phyloP scores from a whole-genome alignment of 2,888 invertebrate species.

The Orthosia gothica region DNA sequence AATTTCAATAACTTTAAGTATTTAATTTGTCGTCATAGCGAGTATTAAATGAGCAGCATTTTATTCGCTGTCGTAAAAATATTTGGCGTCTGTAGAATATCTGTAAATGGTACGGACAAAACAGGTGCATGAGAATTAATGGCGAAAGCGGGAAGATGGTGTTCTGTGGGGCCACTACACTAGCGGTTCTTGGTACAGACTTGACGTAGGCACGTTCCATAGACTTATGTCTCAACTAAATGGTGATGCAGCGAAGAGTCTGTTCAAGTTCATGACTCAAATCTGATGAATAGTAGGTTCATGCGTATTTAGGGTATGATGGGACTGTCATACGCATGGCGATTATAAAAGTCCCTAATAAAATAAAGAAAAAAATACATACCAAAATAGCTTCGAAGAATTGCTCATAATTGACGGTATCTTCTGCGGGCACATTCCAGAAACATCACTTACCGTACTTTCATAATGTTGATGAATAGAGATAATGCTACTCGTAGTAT shows the following conservation, averaged over 20 bases:
- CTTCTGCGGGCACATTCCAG: neutral
- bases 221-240: too few species aligned
- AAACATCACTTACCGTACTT: neutral
- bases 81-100: conserved; percentile 22
- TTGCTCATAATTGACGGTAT: too few species aligned
- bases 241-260: too few species aligned
- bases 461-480: neutral
- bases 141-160: conserved; percentile 28
- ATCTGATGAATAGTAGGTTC: too few species aligned
- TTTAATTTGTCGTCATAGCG: neutral
- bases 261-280: too few species aligned
- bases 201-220: too few species aligned
- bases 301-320: too few species aligned
- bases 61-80: neutral
- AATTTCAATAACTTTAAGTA: neutral
- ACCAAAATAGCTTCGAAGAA: too few species aligned
- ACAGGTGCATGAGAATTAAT: conserved; percentile 44
- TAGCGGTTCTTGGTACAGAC: neutral
- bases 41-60: neutral
- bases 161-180: neutral
- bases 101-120: conserved; percentile 29
- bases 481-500: neutral
- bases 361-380: too few species aligned
- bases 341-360: too few species aligned
- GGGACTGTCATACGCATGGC: too few species aligned